Percentiles rank a stretch among this genome's conserved stretches.
Conservation (phyloP, 1,140 invertebrate species). For the Hermatobates lingyangjiaoensis region DNA sequence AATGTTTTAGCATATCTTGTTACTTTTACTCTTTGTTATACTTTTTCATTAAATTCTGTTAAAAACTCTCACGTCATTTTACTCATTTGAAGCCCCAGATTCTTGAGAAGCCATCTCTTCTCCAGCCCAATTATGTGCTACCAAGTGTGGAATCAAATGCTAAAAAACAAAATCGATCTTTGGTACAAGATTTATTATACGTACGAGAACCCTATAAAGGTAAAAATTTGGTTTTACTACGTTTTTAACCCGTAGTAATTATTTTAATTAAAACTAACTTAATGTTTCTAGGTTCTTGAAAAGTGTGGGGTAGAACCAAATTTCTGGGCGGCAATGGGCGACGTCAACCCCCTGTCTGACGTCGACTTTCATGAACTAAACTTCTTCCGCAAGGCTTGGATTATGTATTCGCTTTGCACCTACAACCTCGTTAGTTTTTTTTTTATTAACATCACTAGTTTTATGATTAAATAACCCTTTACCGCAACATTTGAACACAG, state of each 20-base stretch:
- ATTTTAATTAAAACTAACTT: too few species aligned
- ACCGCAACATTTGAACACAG: too few species aligned
- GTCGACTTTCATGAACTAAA: constrained; percentile 27
- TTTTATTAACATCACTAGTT: too few species aligned
- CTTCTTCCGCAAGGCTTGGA: constrained; percentile 29
- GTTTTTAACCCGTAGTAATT: neutral
- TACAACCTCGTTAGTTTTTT: constrained; percentile 19
- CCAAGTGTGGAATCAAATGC: constrained; percentile 26
- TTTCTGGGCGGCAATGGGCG: constrained; percentile 24
- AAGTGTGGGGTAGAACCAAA: constrained; percentile 23
- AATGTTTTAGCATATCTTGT: too few species aligned
- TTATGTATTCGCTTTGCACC: constrained; percentile 32
- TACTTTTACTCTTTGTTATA: too few species aligned
- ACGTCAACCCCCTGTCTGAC: constrained; percentile 27
- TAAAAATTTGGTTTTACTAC: constrained; percentile 3
- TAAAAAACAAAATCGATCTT: constrained; percentile 21
- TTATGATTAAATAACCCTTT: too few species aligned
- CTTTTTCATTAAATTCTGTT: too few species aligned
- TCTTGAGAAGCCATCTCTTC: constrained; percentile 11
- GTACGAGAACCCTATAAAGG: constrained; percentile 16
- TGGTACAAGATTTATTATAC: constrained; percentile 24
- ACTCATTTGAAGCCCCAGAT: constrained; percentile 11
- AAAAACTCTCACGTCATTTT: too few species aligned
- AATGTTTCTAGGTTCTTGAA: neutral
- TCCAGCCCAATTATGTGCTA: constrained; percentile 29